Percentiles rank a stretch among this genome's conserved stretches.
Conservation (phyloP, 2,797 vertebrate genomes). For the Bradypodion ventrale region DNA sequence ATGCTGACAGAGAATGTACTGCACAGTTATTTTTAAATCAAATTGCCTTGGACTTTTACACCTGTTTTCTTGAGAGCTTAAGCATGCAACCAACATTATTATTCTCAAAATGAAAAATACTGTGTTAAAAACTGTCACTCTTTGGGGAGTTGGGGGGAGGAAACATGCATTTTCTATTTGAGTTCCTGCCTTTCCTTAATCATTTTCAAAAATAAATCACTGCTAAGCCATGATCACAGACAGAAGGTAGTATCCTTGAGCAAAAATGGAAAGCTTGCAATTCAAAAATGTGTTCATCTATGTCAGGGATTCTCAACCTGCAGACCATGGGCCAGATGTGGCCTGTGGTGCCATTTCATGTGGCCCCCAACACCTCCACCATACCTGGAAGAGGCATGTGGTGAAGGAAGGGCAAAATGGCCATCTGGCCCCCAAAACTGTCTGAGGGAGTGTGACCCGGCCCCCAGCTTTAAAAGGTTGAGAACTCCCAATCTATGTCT, state of each 20-base stretch:
- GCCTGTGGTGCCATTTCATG: no score
- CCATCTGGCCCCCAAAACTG: no score
- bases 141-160: no score
- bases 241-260: slow-evolving; percentile 13
- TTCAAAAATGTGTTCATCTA: slow-evolving; percentile 5
- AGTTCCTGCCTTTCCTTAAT: slow-evolving; percentile 24
- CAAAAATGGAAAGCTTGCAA: slow-evolving; percentile 7
- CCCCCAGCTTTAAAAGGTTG: no score
- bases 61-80: slow-evolving; percentile 63
- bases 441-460: no score
- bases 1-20: slow-evolving; percentile 63
- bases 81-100: slow-evolving; percentile 54
- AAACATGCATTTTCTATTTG: slow-evolving; percentile 31
- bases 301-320: no score
- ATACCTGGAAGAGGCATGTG: no score
- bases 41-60: slow-evolving; percentile 71
- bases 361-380: no score
- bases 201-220: slow-evolving; percentile 29
- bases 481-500: no score
- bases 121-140: slow-evolving; percentile 53
- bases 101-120: slow-evolving; percentile 52
- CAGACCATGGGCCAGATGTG: no score
- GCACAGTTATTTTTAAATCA: slow-evolving; percentile 64
- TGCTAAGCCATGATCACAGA: slow-evolving; percentile 1
- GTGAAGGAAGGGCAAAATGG: no score